Conservation (phyloP, 2,888 invertebrate genomes). For the Drosophila bunnanda region DNA sequence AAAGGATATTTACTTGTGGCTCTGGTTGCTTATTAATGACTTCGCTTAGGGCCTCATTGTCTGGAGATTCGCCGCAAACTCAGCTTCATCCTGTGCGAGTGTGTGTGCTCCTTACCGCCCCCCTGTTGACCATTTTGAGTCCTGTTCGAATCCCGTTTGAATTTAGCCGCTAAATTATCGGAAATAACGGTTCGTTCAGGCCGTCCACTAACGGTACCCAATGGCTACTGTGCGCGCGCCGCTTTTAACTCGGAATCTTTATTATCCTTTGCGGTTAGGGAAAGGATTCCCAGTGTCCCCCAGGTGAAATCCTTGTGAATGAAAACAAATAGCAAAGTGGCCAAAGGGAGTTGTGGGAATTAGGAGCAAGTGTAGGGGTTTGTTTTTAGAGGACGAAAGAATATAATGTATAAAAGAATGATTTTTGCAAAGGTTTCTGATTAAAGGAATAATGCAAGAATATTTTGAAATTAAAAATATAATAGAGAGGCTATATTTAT, state of each 20-base stretch:
- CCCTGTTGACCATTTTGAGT: slow-evolving; percentile 52
- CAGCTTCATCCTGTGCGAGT: slow-evolving; percentile 19
- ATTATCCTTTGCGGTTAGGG: slow-evolving; percentile 57
- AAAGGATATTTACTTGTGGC: slow-evolving; percentile 78
- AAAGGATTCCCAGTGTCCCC: slow-evolving; percentile 47
- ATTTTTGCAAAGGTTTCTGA: not conserved
- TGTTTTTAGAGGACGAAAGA: not conserved
- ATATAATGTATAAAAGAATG: not conserved
- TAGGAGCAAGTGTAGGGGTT: not conserved
- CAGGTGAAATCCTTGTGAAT: slow-evolving; percentile 58
- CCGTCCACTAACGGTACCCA: slow-evolving; percentile 71
- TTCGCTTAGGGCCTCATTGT: slow-evolving; percentile 59
- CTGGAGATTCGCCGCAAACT: slow-evolving; percentile 48
- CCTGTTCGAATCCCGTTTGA: slow-evolving; percentile 52
- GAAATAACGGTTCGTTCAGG: slow-evolving; percentile 71
- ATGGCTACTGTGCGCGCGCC: slow-evolving; percentile 66
- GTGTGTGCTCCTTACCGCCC: slow-evolving; percentile 62
- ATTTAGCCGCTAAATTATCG: slow-evolving; percentile 72
- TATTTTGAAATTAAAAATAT: not conserved
- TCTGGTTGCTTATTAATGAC: slow-evolving; percentile 74
- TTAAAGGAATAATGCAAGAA: not conserved
- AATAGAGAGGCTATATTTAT: no score
- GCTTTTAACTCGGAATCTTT: slow-evolving; percentile 70
- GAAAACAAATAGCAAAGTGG: slow-evolving; percentile 30
- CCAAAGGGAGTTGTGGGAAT: slow-evolving; percentile 5